phyloP scores from a whole-genome alignment of 2,797 vertebrate genomes.

The Acropternis orthonyx region DNA sequence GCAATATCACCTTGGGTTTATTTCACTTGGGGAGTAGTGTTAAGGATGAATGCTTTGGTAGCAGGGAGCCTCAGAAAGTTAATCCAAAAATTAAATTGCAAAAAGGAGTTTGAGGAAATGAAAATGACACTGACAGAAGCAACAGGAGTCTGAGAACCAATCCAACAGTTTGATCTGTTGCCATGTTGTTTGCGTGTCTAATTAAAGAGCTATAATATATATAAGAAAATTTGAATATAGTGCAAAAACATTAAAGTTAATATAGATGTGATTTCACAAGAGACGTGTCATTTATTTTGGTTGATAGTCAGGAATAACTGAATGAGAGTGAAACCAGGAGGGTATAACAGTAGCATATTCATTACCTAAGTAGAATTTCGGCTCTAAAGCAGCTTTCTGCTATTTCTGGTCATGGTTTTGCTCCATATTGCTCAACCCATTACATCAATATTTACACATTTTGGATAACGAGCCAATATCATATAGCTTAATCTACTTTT shows the following conservation, averaged over 20 bases:
- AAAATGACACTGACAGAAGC: background rate
- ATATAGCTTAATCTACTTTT: background rate
- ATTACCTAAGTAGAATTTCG: background rate
- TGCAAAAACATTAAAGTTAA: constrained; percentile 5
- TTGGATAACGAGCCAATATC: constrained; percentile 1
- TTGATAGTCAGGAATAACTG: background rate
- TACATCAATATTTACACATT: constrained; percentile 29
- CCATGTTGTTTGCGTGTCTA: background rate
- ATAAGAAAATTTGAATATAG: background rate
- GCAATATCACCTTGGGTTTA: background rate
- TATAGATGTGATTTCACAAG: constrained; percentile 11
- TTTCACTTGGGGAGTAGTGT: background rate
- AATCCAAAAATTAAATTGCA: background rate
- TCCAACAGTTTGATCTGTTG: background rate
- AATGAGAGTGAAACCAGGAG: background rate
- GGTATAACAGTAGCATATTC: background rate
- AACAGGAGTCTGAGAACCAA: background rate
- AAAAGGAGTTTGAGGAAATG: background rate
- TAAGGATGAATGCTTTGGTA: background rate
- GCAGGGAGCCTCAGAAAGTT: constrained; percentile 1
- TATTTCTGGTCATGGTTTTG: constrained; percentile 6
- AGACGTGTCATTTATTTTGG: constrained; percentile 24
- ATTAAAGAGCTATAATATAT: background rate
- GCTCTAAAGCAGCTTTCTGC: background rate
- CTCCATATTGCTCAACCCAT: background rate